Conservation (phyloP, 2,888 invertebrate genomes). For the Anaspis maculata region DNA sequence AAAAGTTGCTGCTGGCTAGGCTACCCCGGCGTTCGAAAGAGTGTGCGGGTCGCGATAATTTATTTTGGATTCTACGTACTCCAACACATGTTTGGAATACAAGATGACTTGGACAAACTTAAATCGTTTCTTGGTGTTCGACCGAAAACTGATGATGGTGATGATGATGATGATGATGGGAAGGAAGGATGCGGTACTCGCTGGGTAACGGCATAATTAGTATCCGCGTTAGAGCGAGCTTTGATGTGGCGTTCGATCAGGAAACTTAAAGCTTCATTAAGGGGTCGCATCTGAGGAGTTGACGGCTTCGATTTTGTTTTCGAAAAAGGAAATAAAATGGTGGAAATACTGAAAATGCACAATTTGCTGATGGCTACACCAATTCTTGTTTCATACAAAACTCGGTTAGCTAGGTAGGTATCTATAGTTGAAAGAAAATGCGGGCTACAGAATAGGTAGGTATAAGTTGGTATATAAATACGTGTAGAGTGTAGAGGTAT, state of each 20-base stretch:
- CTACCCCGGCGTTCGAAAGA: no score
- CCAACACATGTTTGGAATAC: slow-evolving; percentile 2
- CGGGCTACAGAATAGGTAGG: no score
- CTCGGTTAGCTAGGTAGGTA: no score
- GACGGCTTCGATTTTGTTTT: slow-evolving; percentile 8
- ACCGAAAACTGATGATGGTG: neutral
- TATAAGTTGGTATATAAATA: no score
- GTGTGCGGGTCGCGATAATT: no score
- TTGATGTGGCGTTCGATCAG: slow-evolving; percentile 20
- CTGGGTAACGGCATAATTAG: slow-evolving; percentile 10
- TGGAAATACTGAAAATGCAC: slow-evolving; percentile 1
- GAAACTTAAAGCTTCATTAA: slow-evolving; percentile 19
- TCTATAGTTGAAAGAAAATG: no score
- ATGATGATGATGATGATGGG: no score
- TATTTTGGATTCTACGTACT: neutral
- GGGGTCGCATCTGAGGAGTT: slow-evolving; percentile 11
- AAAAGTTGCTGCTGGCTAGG: no score
- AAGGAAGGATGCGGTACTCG: slow-evolving; percentile 6
- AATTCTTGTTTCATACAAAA: slow-evolving; percentile 3
- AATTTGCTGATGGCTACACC: neutral
- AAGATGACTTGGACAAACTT: slow-evolving; percentile 2
- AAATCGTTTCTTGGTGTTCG: neutral
- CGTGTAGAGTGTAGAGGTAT: no score
- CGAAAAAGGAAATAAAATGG: neutral
- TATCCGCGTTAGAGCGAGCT: slow-evolving; percentile 12